Percentiles rank a stretch among this genome's conserved stretches.
Conservation (phyloP, 2,888 invertebrate genomes). For the Brenthis daphne region DNA sequence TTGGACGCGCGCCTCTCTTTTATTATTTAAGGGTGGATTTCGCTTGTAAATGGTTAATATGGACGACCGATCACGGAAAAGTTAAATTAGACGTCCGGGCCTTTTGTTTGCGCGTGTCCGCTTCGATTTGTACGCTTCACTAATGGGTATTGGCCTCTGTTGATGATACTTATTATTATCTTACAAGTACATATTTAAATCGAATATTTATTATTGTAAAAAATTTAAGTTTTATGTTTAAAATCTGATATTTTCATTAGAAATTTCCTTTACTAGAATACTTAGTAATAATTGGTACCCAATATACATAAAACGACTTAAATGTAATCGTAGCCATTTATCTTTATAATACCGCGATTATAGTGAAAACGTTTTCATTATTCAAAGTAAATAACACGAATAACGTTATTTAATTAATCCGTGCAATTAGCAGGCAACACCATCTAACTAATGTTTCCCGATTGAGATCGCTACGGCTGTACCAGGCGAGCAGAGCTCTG, state of each 20-base stretch:
- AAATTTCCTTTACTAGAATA: too few relatives aligned
- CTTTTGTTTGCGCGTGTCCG: conserved; percentile 58
- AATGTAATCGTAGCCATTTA: not conserved
- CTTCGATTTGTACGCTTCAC: conserved; percentile 59
- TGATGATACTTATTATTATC: conserved; percentile 21
- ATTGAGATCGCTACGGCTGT: conserved; percentile 55
- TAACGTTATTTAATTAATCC: conserved; percentile 36
- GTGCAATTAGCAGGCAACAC: conserved; percentile 22
- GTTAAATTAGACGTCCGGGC: conserved; percentile 65
- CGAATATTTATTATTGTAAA: not conserved
- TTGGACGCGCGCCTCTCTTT: conserved; percentile 59
- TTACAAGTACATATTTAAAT: conserved; percentile 3
- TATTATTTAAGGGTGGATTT: conserved; percentile 72
- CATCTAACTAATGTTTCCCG: conserved; percentile 47
- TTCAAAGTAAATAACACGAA: conserved; percentile 24
- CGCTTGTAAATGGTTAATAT: conserved; percentile 68
- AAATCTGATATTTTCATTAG: not conserved
- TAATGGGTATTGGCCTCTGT: conserved; percentile 45
- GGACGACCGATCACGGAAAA: conserved; percentile 68
- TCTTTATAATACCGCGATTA: conserved; percentile 9
- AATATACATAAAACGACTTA: too few relatives aligned
- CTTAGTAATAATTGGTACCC: too few relatives aligned
- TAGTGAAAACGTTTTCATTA: conserved; percentile 12
- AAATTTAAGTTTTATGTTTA: not conserved
- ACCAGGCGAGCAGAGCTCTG: conserved; percentile 60